phyloP scores from a whole-genome alignment of 2,888 invertebrate species.

The Empis stercorea region DNA sequence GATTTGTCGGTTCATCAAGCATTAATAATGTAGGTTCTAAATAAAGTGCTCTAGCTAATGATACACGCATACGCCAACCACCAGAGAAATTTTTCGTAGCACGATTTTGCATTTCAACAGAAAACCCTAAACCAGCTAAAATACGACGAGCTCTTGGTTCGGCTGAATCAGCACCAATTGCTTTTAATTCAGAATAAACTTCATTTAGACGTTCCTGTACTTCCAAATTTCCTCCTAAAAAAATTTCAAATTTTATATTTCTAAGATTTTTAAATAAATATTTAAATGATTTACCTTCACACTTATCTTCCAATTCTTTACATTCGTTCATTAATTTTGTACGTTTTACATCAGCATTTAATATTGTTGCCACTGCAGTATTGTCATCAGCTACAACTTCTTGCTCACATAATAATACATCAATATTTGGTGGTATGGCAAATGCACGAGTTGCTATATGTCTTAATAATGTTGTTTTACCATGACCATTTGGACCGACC shows the following conservation, averaged over 20 bases:
- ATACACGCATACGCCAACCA: slow-evolving; percentile 99
- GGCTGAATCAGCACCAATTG: slow-evolving; percentile 95
- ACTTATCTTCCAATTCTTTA: slow-evolving; percentile 62
- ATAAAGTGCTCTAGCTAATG: slow-evolving; percentile 89
- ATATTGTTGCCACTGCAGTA: slow-evolving; percentile 83
- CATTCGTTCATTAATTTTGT: slow-evolving; percentile 70
- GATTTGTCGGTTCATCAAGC: slow-evolving; percentile 98
- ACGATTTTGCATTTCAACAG: slow-evolving; percentile 75
- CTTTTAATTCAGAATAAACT: slow-evolving; percentile 86
- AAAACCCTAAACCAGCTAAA: slow-evolving; percentile 93
- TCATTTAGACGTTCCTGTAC: slow-evolving; percentile 74
- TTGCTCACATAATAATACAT: slow-evolving; percentile 91
- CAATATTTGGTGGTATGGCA: slow-evolving; percentile 91
- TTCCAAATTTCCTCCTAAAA: slow-evolving; percentile 50
- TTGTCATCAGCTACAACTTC: slow-evolving; percentile 93
- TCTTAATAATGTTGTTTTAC: slow-evolving; percentile 90
- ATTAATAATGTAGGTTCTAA: slow-evolving; percentile 93
- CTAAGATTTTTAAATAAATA: too few relatives aligned
- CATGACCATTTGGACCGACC: slow-evolving; percentile 98
- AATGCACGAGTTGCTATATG: slow-evolving; percentile 86
- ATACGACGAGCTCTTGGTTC: slow-evolving; percentile 94
- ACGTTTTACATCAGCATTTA: slow-evolving; percentile 87
- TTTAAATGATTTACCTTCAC: slow-evolving; percentile 42
- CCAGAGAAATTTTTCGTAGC: slow-evolving; percentile 82
- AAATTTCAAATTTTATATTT: not conserved